Conservation (phyloP, 2,113 vertebrate species). For the Xiphophorus hellerii region DNA sequence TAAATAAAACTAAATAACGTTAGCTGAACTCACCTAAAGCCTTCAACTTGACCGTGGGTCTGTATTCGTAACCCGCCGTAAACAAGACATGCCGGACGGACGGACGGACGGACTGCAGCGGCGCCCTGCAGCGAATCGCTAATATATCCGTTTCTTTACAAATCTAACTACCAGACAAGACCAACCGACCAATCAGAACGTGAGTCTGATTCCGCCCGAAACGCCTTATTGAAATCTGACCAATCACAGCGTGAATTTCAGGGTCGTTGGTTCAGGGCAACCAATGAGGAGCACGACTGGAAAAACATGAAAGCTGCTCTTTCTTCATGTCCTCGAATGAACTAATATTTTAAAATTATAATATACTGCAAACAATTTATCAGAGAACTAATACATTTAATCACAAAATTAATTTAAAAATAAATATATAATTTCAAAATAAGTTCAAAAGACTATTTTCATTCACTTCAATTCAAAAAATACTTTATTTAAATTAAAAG, state of each 20-base stretch:
- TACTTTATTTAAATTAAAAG: too few species aligned
- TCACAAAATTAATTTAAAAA: too few species aligned
- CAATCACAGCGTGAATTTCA: slow-evolving; percentile 28
- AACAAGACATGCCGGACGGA: slow-evolving; percentile 66
- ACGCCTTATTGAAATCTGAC: slow-evolving; percentile 15
- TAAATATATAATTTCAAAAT: too few species aligned
- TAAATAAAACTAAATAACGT: not conserved
- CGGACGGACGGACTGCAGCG: slow-evolving; percentile 21
- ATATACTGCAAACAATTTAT: too few species aligned
- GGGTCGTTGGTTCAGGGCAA: not conserved
- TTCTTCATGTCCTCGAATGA: slow-evolving; percentile 54
- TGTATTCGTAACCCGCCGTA: slow-evolving; percentile 37
- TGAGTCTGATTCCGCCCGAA: slow-evolving; percentile 21
- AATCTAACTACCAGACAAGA: slow-evolving; percentile 32
- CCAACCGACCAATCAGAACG: slow-evolving; percentile 53
- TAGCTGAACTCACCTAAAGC: slow-evolving; percentile 39
- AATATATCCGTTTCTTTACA: slow-evolving; percentile 45
- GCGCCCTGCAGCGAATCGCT: slow-evolving; percentile 50
- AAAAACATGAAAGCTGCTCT: slow-evolving; percentile 15
- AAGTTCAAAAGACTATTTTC: too few species aligned
- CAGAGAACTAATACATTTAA: too few species aligned
- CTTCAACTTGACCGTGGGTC: not conserved
- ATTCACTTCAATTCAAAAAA: too few species aligned
- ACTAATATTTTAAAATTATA: slow-evolving; percentile 7
- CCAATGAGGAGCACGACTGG: slow-evolving; percentile 44